Evolutionary conservation across 2,113 vertebrate species (phyloP).

Genomic region (Seriola aureovittata): DNA sequence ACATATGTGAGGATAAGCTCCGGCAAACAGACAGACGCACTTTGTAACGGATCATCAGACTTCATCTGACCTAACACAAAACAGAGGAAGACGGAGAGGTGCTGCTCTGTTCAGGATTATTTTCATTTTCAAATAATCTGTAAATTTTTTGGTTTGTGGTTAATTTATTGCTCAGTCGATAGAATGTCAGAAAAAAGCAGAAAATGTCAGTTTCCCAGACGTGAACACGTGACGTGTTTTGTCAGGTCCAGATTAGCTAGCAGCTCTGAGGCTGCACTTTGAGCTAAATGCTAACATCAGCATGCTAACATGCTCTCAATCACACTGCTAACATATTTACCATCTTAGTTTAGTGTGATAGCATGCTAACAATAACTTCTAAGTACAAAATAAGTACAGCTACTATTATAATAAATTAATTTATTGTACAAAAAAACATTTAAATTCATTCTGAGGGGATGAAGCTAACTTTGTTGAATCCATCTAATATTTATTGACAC

Average conservation of each 20-base stretch:
- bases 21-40: neutral
- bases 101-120: neutral
- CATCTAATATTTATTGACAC: no score
- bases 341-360: neutral
- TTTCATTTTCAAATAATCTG: neutral
- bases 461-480: no score
- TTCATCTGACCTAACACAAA: neutral
- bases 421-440: no score
- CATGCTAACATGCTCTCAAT: neutral
- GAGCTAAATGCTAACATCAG: neutral
- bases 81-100: neutral
- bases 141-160: neutral
- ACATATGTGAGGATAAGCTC: constrained; percentile 33
- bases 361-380: neutral
- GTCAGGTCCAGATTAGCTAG: no score
- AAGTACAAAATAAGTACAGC: no score
- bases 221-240: no score
- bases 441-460: no score
- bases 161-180: neutral
- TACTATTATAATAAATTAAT: no score
- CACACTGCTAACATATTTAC: no score
- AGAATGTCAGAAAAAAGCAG: neutral
- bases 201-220: no score
- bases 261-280: neutral
- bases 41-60: constrained; percentile 11